Conservation (phyloP, 2,888 invertebrate species). For the Crocallis elinguaria region DNA sequence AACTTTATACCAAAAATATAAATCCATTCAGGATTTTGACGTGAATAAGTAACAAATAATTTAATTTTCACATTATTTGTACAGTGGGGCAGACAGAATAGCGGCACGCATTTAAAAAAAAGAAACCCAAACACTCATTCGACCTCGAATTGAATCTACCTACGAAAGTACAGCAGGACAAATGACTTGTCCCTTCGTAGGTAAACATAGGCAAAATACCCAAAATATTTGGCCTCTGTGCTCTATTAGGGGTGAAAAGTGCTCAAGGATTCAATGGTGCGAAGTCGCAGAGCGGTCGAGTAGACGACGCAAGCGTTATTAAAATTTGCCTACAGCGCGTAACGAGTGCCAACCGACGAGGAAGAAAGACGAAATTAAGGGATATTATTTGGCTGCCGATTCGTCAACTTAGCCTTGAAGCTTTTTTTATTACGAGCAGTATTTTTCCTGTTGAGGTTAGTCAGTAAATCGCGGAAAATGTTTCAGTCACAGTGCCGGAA, state of each 20-base stretch:
- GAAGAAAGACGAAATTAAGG: conserved; percentile 70
- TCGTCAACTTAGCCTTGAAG: conserved; percentile 52
- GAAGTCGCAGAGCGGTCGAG: conserved; percentile 61
- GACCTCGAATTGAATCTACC: conserved; percentile 10
- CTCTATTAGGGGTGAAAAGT: conserved; percentile 61
- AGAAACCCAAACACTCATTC: background rate
- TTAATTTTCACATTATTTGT: no score
- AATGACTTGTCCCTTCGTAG: conserved; percentile 9
- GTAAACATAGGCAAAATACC: conserved; percentile 41
- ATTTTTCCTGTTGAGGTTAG: conserved; percentile 22
- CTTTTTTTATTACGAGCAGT: conserved; percentile 35
- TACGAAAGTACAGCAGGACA: background rate
- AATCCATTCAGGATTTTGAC: no score
- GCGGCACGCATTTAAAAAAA: background rate
- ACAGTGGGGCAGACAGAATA: no score
- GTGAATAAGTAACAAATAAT: no score
- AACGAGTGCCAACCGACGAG: conserved; percentile 61
- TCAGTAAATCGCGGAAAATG: conserved; percentile 22
- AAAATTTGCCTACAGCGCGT: conserved; percentile 73
- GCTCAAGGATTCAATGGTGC: conserved; percentile 69
- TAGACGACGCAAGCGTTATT: conserved; percentile 72
- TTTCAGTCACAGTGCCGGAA: conserved; percentile 16
- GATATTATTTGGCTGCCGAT: conserved; percentile 67
- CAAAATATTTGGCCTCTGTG: conserved; percentile 49
- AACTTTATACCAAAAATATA: no score